phyloP scores from a whole-genome alignment of 2,113 vertebrate species.

The Pitta sordida region DNA sequence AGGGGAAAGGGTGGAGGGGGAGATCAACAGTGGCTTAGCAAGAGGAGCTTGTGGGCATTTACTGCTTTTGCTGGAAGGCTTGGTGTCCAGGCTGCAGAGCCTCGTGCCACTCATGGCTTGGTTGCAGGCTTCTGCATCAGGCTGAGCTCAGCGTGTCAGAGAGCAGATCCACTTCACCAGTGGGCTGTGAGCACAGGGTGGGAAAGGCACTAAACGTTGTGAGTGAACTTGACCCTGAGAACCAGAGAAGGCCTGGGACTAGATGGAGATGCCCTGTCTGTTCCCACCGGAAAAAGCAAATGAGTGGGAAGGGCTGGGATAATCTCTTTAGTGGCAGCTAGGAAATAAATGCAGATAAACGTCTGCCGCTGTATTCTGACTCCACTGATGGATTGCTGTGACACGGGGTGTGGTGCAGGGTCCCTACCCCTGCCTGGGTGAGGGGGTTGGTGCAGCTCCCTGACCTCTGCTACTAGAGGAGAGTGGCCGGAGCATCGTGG shows the following conservation, averaged over 20 bases:
- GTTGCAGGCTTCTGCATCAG: not conserved
- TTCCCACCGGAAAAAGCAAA: not conserved
- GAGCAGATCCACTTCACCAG: not conserved
- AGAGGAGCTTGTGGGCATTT: rapidly evolving
- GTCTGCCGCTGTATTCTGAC: not conserved
- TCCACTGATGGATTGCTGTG: not conserved
- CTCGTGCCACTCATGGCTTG: rapidly evolving
- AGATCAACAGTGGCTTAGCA: not conserved
- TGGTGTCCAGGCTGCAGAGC: not conserved
- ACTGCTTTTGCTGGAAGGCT: not conserved
- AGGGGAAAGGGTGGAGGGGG: not conserved
- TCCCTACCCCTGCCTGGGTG: not conserved
- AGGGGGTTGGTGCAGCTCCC: not conserved
- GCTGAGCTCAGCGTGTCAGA: not conserved
- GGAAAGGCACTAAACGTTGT: not conserved
- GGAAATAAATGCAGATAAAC: not conserved
- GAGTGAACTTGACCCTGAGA: not conserved
- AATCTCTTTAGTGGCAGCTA: not conserved
- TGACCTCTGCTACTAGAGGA: not conserved
- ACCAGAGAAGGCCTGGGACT: not conserved
- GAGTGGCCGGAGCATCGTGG: rapidly evolving
- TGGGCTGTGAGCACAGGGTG: not conserved
- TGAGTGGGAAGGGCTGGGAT: not conserved
- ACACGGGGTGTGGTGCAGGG: not conserved
- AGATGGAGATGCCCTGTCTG: not conserved